Conservation (phyloP, 37 sponge, comb jelly and placozoan genomes). For the Aphrocallistes beatrix region DNA sequence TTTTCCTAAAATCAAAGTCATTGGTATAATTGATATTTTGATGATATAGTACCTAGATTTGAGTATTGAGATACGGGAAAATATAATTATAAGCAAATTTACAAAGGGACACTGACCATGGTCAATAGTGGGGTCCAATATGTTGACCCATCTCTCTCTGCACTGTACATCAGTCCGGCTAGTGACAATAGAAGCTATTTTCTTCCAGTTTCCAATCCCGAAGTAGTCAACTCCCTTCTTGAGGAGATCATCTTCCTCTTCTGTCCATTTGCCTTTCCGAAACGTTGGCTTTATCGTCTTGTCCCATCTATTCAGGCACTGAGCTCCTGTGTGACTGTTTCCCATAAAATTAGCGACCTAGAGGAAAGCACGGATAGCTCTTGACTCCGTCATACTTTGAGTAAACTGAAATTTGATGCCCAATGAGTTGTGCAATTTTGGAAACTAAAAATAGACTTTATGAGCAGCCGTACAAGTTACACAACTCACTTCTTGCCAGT, state of each 20-base stretch:
- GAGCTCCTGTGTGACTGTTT: constrained; percentile 18
- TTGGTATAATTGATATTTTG: too few species aligned
- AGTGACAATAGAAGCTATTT: neutral
- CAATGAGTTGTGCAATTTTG: too few species aligned
- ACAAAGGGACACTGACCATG: neutral
- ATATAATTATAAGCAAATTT: neutral
- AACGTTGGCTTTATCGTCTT: constrained; percentile 19
- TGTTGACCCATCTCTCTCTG: constrained; percentile 40
- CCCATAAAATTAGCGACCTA: constrained; percentile 18
- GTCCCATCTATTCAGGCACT: constrained; percentile 34
- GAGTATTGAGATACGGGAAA: neutral
- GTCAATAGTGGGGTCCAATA: constrained; percentile 30
- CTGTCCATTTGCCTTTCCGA: constrained; percentile 33
- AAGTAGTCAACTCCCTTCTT: constrained; percentile 17
- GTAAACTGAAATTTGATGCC: too few species aligned
- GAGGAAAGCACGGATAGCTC: neutral
- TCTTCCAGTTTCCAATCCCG: constrained; percentile 31
- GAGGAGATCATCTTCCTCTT: constrained; percentile 31
- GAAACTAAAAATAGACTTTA: too few species aligned
- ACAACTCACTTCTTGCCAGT: neutral
- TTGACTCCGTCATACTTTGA: too few species aligned
- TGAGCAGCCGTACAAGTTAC: too few species aligned
- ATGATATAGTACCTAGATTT: neutral
- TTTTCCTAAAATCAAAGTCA: too few species aligned
- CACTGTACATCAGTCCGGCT: constrained; percentile 25